Evolutionary conservation across 2,888 invertebrate genomes (phyloP), one percentile per base, ranked within the genome.

Genomic region (Dasysyrphus tricinctus): DNA sequence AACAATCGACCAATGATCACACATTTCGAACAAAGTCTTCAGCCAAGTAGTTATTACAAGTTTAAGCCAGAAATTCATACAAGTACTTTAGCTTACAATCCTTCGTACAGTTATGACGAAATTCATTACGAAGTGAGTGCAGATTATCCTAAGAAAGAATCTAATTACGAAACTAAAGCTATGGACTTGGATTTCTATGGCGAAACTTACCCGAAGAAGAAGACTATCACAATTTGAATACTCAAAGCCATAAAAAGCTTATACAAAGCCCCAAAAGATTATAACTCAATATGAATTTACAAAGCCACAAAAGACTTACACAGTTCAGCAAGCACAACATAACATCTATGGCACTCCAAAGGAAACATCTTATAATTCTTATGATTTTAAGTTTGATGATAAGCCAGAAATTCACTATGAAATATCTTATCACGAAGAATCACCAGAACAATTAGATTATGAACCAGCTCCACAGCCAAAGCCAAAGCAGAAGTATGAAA

Each of bases 101-200:
- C 89, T 65, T 67, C 89, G 32, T 89, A 90, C 6, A 73, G 85
- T 73, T 86, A 89, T 49, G 90, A 92, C 7, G 90, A 90, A 37
- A 89, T 91, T 29, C 90, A 90, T 69, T 90, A 92, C 14, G 87
- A 83, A 63, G 54, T 83, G 1, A 77, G 73, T 7, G 81, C 88
- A 0, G 88, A 88, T 9, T 86, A 78, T 49, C 82, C 87, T 0
- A 32, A 63, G 14, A 51, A 80, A 42, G 82, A 88, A 42, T 54
- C 75, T 0, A 90, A 90, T 24, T 92, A 91, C 79, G 92, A 92
- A 78, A 88, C 88, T 0, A 90, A 91, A 78, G 88, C 89, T 12
- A 92, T 92, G 90, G 90, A 91, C 57, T 88, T 92, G 11, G 90
- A 92, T 72, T 90, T 91, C 4, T 92, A 92, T 11, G 89, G 89